Evolutionary conservation across 2,888 invertebrate genomes (phyloP), one percentile per base, ranked within the genome.

Genomic region (Thera obeliscata): DNA sequence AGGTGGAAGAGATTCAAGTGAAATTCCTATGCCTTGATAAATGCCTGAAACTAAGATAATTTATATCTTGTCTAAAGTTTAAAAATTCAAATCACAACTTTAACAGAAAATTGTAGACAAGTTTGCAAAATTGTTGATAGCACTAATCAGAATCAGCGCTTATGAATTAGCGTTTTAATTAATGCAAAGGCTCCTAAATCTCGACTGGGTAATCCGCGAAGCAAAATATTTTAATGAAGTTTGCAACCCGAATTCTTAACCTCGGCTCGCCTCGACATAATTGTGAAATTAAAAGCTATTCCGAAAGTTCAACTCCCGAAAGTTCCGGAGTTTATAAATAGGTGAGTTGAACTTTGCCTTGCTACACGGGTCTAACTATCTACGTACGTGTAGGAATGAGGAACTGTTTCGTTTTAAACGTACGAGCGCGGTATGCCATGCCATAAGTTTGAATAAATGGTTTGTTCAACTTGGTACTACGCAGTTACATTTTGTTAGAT

Each of bases 191-290:
- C 70, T 69, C 68, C 72, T 65, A 71, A 77, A 80, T 77, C 77
- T 74, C 73, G 71, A 67, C 80, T 73, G 74, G 80, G 81, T 85
- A 85, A 83, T 85, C 81, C 80, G 80, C 78, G 75, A 73, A 77
- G 82, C 79, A 81, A 87, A 88, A 87, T 87, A 87, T 89, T 89
- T 89, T 88, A 88, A 89, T 87, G 85, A 88, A 88, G 81, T 86
- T 81, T 74, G 76, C 69, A 76, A 78, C 74, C 78, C 74, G 77
- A 81, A 83, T 84, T 84, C 81, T 83, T 78, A 78, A 78, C 79
- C 75, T 78, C 76, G 74, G 60, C 56, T 59, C 57, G 69, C 66
- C 73, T 67, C 67, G 70, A 74, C 80, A 76, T 86, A 84, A 87
- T 87, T 87, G 79, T 84, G 75, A 84, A 85, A 86, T 86, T 82